Conservation (phyloP, 2,888 invertebrate genomes). For the Scaptomyza tumidula region DNA sequence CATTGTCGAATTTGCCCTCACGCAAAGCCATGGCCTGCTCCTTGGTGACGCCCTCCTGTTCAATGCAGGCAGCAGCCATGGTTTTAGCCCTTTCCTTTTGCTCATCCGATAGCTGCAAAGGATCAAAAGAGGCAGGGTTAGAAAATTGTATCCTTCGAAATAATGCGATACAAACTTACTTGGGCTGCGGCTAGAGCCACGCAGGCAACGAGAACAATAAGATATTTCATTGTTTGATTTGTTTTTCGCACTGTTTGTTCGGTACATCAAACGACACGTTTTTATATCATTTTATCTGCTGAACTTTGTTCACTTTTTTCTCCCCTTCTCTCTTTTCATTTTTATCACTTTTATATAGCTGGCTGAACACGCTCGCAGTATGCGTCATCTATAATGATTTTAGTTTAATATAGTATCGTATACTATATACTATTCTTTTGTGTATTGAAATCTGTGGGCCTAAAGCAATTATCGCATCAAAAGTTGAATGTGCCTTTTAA, state of each 20-base stretch:
- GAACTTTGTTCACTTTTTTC: constrained; percentile 51
- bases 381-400: constrained; percentile 27
- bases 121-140: too few species aligned
- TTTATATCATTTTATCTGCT: constrained; percentile 61
- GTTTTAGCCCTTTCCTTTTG: constrained; percentile 69
- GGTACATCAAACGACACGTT: constrained; percentile 38
- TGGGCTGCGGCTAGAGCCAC: constrained; percentile 56
- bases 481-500: constrained; percentile 41
- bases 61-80: constrained; percentile 61
- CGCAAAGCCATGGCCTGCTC: constrained; percentile 69
- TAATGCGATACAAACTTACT: constrained; percentile 53
- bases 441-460: constrained; percentile 15
- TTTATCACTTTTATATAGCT: constrained; percentile 25
- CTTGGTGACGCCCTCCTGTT: constrained; percentile 62
- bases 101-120: constrained; percentile 64
- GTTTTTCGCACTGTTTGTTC: constrained; percentile 56
- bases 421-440: too few species aligned
- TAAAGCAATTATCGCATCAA: constrained; percentile 35
- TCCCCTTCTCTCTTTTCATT: neutral
- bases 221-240: constrained; percentile 66
- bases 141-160: neutral
- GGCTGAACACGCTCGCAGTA: constrained; percentile 35
- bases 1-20: constrained; percentile 62
- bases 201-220: constrained; percentile 62
- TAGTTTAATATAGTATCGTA: too few species aligned